phyloP scores from a whole-genome alignment of 64 coral and sea anemone species.

The Stichodactyla mertensii region DNA sequence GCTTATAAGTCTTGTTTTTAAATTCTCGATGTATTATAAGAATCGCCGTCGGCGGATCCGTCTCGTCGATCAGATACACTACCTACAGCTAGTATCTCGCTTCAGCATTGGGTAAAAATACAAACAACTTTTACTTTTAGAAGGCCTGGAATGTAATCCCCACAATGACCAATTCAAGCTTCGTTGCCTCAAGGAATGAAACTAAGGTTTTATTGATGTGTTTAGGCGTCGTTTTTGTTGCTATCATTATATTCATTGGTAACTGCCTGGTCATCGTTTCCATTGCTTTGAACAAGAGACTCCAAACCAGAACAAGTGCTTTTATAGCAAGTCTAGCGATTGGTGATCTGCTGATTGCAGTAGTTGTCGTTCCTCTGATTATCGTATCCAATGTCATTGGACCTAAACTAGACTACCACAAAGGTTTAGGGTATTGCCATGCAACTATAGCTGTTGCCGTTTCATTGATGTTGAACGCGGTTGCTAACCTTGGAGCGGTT shows the following conservation, averaged over 20 bases:
- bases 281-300: constrained; percentile 61
- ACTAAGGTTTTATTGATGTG: not conserved
- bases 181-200: not conserved
- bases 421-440: constrained; percentile 66
- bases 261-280: constrained; percentile 81
- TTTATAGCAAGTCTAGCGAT: constrained; percentile 86
- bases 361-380: constrained; percentile 75
- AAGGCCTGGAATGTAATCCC: not conserved
- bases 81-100: not conserved
- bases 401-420: constrained; percentile 24
- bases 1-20: not conserved
- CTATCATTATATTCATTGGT: constrained; percentile 58
- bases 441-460: constrained; percentile 76
- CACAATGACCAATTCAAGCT: not conserved
- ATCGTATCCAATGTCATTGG: constrained; percentile 75
- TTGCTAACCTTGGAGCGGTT: constrained; percentile 75
- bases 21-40: not conserved
- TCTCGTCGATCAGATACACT: not conserved
- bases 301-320: constrained; percentile 83
- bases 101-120: not conserved
- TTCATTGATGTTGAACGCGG: constrained; percentile 75
- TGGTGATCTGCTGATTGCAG: constrained; percentile 72
- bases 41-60: not conserved
- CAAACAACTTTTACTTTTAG: not conserved
- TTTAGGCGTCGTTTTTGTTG: constrained; percentile 21